Conservation (phyloP, 1,140 invertebrate species). For the Ceratitis capitata region DNA sequence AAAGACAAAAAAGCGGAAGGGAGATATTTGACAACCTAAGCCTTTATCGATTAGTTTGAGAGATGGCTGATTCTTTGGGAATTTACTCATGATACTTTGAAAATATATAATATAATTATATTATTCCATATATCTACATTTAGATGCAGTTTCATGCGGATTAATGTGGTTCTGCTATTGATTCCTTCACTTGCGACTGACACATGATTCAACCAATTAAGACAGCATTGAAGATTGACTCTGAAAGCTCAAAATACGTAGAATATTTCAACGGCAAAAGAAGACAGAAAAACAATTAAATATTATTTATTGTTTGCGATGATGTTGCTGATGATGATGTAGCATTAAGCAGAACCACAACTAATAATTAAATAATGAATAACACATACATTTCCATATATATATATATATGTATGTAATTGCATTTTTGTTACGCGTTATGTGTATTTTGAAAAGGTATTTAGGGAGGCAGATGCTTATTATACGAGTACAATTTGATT, state of each 20-base stretch:
- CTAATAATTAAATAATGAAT: not conserved
- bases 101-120: too few species aligned
- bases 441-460: not conserved
- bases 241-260: conserved; percentile 3
- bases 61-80: too few species aligned
- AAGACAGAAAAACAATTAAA: conserved; percentile 32
- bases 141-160: conserved; percentile 5
- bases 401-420: not conserved
- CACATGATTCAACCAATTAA: conserved; percentile 24
- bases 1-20: too few species aligned
- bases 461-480: not conserved
- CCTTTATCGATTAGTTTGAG: too few species aligned
- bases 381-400: not conserved
- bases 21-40: too few species aligned
- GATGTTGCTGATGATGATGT: too few species aligned
- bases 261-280: not conserved
- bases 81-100: too few species aligned
- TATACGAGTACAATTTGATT: not conserved
- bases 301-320: too few species aligned
- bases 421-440: not conserved
- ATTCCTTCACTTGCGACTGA: not conserved
- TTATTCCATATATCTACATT: too few species aligned
- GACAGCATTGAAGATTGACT: conserved; percentile 23
- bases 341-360: conserved; percentile 14
- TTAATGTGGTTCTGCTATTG: not conserved